phyloP scores from a whole-genome alignment of 2,113 vertebrate species.

The Mesitornis unicolor region DNA sequence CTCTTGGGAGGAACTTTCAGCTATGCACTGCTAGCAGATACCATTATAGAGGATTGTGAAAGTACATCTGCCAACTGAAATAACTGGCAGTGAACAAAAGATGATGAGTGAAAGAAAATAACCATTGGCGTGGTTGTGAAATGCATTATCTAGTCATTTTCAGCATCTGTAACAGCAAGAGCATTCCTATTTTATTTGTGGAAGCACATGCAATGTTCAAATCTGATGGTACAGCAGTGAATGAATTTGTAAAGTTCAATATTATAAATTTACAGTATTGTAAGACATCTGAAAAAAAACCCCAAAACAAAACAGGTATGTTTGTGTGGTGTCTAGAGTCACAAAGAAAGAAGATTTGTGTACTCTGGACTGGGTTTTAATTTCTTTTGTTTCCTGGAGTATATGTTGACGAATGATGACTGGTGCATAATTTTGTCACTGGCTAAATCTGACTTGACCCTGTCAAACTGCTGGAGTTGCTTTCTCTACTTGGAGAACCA shows the following conservation, averaged over 20 bases:
- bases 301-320: not conserved
- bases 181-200: slow-evolving; percentile 3
- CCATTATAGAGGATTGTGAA: slow-evolving; percentile 56
- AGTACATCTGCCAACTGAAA: slow-evolving; percentile 59
- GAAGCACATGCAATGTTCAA: not conserved
- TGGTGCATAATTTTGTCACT: not conserved
- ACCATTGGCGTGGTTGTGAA: slow-evolving; percentile 54
- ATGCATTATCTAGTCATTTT: slow-evolving; percentile 43
- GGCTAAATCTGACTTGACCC: not conserved
- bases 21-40: slow-evolving; percentile 37
- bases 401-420: not conserved
- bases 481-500: not conserved
- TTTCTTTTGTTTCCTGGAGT: not conserved
- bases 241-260: not conserved
- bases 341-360: not conserved
- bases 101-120: slow-evolving; percentile 61
- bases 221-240: not conserved
- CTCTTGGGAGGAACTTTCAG: slow-evolving; percentile 41
- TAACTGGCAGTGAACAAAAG: slow-evolving; percentile 61
- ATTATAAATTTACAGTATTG: not conserved
- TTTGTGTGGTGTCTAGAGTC: not conserved
- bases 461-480: not conserved
- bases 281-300: not conserved
- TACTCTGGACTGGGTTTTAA: not conserved
- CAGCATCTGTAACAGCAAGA: slow-evolving; percentile 30